These are phyloP conservation scores for Saturnia pavonia DNA, from an alignment of 2,888 invertebrate species.

Conservation along the genomic window DNA sequence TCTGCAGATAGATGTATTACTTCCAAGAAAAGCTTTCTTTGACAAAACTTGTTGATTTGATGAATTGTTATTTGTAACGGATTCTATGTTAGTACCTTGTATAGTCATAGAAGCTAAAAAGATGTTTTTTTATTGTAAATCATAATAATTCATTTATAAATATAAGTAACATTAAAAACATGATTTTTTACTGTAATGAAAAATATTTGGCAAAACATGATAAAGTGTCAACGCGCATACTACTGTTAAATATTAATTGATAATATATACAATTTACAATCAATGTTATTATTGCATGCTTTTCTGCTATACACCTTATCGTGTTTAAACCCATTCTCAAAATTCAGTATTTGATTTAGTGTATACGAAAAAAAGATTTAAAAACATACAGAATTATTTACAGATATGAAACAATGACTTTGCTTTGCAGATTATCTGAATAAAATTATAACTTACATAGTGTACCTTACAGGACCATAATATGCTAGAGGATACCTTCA, in stretches of 20 bases:
- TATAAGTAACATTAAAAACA: not conserved
- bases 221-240: conserved; percentile 59
- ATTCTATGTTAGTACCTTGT: conserved; percentile 83
- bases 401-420: conserved; percentile 62
- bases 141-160: not conserved
- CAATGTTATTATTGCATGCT: conserved; percentile 61
- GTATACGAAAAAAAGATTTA: conserved; percentile 35
- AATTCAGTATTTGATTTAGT: conserved; percentile 34
- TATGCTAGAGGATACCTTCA: conserved; percentile 79
- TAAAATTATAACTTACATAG: conserved; percentile 73
- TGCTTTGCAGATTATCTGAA: conserved; percentile 69
- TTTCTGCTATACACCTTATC: conserved; percentile 66
- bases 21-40: conserved; percentile 78
- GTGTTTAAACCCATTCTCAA: conserved; percentile 54
- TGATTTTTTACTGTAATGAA: not conserved
- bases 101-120: conserved; percentile 88
- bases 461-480: conserved; percentile 71
- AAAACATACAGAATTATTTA: conserved; percentile 59
- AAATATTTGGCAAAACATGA: conserved; percentile 51
- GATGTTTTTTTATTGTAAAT: conserved; percentile 17
- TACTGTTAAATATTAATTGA: conserved; percentile 47
- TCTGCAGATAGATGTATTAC: conserved; percentile 76
- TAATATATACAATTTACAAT: conserved; percentile 50
- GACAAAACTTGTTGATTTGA: conserved; percentile 72
- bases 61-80: conserved; percentile 69